Base-by-base conservation (phyloP, 2,797 vertebrate species). In the Argyrosomus regius region DNA sequence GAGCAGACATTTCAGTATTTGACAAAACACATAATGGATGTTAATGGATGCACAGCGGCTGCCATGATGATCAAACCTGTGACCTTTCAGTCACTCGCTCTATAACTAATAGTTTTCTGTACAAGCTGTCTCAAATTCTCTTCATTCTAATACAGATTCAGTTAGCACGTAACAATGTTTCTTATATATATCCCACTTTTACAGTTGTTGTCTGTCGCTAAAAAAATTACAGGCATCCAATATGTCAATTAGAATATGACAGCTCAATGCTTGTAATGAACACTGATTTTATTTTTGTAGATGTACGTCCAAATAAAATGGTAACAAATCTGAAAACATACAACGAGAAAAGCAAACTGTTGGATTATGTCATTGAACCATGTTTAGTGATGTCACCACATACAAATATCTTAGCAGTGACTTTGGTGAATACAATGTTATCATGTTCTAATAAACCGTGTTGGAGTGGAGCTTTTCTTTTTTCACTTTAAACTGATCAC, bases 401-500 rank as follows among this genome's bases (percentile, higher is more conserved):
- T 18, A 28, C 22, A 11, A 52, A 52, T 22, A 22, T 22, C 31
- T 35, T 18, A 10, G 16, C 24, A 22, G 3, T 22, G 13, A 43
- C 16, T 43, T 45, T 8, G n/a, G 13, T 60, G 20, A 60, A 12
- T 26, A 24, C 8, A 10, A 1, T 45, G 22, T 62, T 17, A 18
- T 26, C 7, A 41, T 14, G 39, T 4, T 61, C 13, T 1, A 35
- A 59, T 13, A n/a, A 59, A n/a, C 24, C 20, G 17, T 58, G 13
- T 58, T 70, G 9, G 10, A 31, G 17, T 65, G 31, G 17, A 64
- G 28, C 3, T 71, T 75, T 56, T 72, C 10, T 58, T 24, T 13
- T 77, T 6, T n/a, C 46, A 68, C 7, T 64, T 64, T 59, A 31
- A 64, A 60, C 46, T 24, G 35, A 46, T 46, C 45, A 68, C 28